Evolutionary conservation across 2,113 vertebrate genomes (phyloP).

Genomic region (Tachuris rubrigastra): DNA sequence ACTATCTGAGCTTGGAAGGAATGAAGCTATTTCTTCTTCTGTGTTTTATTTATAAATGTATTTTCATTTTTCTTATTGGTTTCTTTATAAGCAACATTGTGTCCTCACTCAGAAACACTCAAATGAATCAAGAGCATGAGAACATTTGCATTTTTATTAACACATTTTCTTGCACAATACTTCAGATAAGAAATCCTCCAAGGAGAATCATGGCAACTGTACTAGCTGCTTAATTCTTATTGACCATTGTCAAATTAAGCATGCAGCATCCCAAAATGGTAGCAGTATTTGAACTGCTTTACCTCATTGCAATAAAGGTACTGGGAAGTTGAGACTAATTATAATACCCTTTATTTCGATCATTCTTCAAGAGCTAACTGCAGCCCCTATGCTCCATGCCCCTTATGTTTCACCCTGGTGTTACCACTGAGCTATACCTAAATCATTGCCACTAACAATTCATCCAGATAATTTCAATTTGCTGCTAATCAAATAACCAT

Average conservation of each 20-base stretch:
- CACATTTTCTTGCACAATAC: neutral
- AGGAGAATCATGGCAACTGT: neutral
- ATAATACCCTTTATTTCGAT: neutral
- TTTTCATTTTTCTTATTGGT: neutral
- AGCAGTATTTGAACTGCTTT: neutral
- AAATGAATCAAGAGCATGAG: neutral
- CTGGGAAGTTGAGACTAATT: neutral
- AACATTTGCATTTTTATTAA: slow-evolving; percentile 27
- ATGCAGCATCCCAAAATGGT: neutral
- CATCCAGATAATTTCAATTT: slow-evolving; percentile 44
- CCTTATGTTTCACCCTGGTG: neutral
- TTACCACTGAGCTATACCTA: neutral
- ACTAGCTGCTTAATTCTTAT: slow-evolving; percentile 38
- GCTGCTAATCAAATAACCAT: slow-evolving; percentile 39
- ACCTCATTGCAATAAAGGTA: neutral
- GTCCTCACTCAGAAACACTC: neutral
- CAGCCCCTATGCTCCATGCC: neutral
- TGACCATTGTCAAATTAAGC: neutral
- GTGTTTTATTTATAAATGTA: neutral
- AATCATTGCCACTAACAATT: neutral
- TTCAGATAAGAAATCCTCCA: neutral
- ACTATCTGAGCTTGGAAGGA: neutral
- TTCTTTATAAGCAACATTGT: neutral
- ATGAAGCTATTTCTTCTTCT: neutral
- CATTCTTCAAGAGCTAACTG: neutral